Conservation (phyloP, 2,888 invertebrate genomes). For the Eustalomyia histrio region DNA sequence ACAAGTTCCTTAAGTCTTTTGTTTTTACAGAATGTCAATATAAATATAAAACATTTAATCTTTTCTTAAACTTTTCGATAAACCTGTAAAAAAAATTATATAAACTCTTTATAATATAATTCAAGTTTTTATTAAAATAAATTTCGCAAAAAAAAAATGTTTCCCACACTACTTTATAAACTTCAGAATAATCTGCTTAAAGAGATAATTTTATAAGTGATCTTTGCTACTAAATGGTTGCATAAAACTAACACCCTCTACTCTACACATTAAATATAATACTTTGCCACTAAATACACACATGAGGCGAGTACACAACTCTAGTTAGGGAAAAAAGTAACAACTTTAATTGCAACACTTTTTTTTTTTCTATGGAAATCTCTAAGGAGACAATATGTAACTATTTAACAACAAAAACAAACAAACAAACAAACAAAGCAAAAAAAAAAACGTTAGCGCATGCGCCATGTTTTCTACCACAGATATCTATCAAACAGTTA, state of each 20-base stretch:
- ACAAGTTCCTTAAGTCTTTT: constrained; percentile 11
- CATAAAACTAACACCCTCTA: constrained; percentile 46
- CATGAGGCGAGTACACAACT: constrained; percentile 32
- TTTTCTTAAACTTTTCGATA: neutral
- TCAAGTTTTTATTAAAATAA: neutral
- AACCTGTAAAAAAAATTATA: neutral
- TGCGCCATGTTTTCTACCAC: constrained; percentile 45
- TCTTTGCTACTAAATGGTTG: constrained; percentile 56
- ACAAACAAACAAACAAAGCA: no score
- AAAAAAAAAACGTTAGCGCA: constrained; percentile 57
- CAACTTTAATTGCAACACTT: constrained; percentile 62
- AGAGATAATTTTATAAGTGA: constrained; percentile 55
- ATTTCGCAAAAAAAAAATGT: neutral
- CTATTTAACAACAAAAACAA: constrained; percentile 1
- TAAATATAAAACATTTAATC: neutral
- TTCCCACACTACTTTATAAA: constrained; percentile 60
- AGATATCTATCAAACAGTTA: constrained; percentile 57
- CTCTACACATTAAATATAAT: constrained; percentile 20
- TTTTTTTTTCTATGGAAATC: constrained; percentile 47
- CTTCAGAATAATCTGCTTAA: constrained; percentile 55
- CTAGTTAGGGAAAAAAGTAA: constrained; percentile 29
- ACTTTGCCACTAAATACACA: constrained; percentile 8
- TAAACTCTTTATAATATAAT: neutral
- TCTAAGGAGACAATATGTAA: constrained; percentile 40
- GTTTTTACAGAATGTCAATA: neutral